Conservation (phyloP, 2,113 vertebrate species). For the Amphiprion percula region DNA sequence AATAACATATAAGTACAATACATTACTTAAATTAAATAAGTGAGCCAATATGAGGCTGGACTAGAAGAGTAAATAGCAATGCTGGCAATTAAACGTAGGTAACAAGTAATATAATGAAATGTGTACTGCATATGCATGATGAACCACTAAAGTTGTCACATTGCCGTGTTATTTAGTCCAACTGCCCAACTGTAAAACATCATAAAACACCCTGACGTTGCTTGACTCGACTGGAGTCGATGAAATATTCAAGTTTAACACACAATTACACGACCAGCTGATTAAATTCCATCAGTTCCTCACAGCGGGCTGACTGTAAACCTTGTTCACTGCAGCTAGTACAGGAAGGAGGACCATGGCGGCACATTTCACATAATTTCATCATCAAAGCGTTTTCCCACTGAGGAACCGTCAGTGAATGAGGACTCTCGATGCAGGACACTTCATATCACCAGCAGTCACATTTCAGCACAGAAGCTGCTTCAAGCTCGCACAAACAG, state of each 20-base stretch:
- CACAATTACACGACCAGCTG: slow-evolving; percentile 39
- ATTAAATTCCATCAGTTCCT: slow-evolving; percentile 54
- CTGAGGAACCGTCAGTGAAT: slow-evolving; percentile 41
- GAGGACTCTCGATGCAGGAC: slow-evolving; percentile 40
- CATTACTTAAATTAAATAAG: no score
- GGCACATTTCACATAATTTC: slow-evolving; percentile 78
- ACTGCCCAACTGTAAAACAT: background rate
- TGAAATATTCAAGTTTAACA: slow-evolving; percentile 41
- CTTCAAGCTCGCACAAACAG: background rate
- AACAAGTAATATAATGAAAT: no score
- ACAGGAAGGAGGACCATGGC: slow-evolving; percentile 43
- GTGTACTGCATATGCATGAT: background rate
- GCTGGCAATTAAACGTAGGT: no score
- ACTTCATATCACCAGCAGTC: slow-evolving; percentile 43
- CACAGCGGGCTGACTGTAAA: slow-evolving; percentile 24
- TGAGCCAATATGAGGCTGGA: no score
- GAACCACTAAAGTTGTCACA: background rate
- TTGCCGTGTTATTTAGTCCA: background rate
- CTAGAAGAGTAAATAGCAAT: no score
- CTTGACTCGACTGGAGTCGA: slow-evolving; percentile 13
- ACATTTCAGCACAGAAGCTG: slow-evolving; percentile 15
- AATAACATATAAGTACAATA: no score
- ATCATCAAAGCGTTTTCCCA: slow-evolving; percentile 73
- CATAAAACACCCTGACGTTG: slow-evolving; percentile 5
- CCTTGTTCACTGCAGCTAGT: slow-evolving; percentile 50